These are phyloP conservation scores for Rhopilema esculentum DNA, from an alignment of 30 jellyfish, hydroid and myxozoan genomes.

Conservation along the genomic window DNA sequence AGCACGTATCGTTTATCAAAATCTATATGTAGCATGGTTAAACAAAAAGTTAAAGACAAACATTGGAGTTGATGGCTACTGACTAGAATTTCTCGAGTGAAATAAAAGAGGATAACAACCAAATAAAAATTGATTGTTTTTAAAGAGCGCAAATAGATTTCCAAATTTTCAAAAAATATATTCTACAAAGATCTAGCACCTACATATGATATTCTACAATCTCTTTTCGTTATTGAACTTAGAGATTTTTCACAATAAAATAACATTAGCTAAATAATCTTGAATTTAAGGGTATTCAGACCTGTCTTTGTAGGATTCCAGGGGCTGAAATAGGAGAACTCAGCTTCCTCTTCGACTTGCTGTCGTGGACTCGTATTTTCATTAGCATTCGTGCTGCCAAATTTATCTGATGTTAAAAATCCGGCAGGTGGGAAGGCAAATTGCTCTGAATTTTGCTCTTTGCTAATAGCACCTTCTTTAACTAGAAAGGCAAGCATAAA, in stretches of 20 bases:
- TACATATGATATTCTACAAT: no score
- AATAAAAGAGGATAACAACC: no score
- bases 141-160: no score
- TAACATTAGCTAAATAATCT: neutral
- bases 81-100: no score
- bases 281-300: neutral
- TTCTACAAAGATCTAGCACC: neutral
- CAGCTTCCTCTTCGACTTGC: slow-evolving; percentile 62
- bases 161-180: neutral
- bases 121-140: no score
- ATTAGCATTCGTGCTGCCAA: slow-evolving; percentile 31
- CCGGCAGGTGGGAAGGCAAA: slow-evolving; percentile 53
- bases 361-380: slow-evolving; percentile 57
- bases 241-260: neutral
- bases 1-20: no score
- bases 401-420: slow-evolving; percentile 38
- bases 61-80: no score
- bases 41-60: no score
- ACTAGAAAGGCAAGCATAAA: neutral
- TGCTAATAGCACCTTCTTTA: slow-evolving; percentile 4
- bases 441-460: slow-evolving; percentile 30
- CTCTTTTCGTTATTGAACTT: neutral
- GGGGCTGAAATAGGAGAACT: slow-evolving; percentile 82
- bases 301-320: slow-evolving; percentile 70
- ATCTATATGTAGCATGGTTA: no score